Evolutionary conservation across 2,797 vertebrate genomes (phyloP).

Genomic region (Cynopterus sphinx): DNA sequence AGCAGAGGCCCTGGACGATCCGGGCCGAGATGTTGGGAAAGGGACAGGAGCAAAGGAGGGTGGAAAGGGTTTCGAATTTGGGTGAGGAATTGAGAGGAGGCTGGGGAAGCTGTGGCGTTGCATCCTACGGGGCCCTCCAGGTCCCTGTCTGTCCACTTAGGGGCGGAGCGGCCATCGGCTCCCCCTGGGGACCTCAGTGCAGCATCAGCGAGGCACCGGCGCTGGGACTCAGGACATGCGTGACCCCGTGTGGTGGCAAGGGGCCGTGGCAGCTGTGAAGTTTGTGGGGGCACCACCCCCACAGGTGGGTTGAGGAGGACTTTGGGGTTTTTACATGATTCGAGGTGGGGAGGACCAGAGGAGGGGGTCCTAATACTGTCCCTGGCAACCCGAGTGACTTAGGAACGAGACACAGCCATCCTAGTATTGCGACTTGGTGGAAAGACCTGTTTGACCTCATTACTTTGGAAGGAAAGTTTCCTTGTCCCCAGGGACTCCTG

Average conservation of each 20-base stretch:
- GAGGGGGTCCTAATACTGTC: too few relatives aligned
- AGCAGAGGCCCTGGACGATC: neutral
- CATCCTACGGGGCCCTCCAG: neutral
- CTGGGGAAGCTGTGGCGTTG: accelerated
- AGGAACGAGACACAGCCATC: neutral
- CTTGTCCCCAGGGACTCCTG: neutral
- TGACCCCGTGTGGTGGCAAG: neutral
- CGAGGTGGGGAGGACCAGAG: neutral
- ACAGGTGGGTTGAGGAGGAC: neutral
- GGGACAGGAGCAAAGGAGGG: neutral
- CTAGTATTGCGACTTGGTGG: accelerated
- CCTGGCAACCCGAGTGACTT: too few relatives aligned
- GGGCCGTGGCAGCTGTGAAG: accelerated
- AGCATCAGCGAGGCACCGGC: too few relatives aligned
- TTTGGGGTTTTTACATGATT: neutral
- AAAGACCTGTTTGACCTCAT: neutral
- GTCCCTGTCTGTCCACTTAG: too few relatives aligned
- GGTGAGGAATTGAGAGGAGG: neutral
- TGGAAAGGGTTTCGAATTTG: neutral
- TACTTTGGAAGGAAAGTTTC: neutral
- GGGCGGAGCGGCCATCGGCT: accelerated
- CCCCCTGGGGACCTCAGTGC: neutral
- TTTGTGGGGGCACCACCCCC: neutral
- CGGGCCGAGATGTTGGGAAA: accelerated
- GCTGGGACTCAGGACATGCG: neutral